phyloP scores from a whole-genome alignment of 2,113 vertebrate species.

The Psephotus haematonotus region DNA sequence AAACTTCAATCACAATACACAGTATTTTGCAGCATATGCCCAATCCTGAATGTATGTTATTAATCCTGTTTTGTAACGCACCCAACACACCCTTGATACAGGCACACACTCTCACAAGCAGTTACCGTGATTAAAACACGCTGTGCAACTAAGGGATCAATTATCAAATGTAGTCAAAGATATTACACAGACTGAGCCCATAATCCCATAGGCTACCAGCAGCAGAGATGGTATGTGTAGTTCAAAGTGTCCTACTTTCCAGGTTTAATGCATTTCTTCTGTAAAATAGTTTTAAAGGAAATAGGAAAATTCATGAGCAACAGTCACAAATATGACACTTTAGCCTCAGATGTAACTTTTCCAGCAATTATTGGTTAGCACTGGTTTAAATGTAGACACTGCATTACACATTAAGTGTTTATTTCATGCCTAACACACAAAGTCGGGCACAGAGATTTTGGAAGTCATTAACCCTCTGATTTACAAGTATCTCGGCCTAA shows the following conservation, averaged over 20 bases:
- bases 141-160: background rate
- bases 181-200: background rate
- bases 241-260: conserved; percentile 5
- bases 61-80: background rate
- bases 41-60: background rate
- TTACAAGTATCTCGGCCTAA: background rate
- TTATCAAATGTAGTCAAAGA: background rate
- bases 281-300: background rate
- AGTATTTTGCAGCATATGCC: background rate
- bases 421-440: background rate
- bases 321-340: background rate
- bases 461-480: background rate
- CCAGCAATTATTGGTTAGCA: background rate
- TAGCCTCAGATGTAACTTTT: background rate
- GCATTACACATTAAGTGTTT: background rate
- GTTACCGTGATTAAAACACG: background rate
- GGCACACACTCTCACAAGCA: background rate
- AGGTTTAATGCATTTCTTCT: background rate
- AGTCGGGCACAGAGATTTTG: background rate
- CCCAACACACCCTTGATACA: background rate
- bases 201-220: conserved; percentile 11
- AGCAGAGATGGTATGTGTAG: background rate
- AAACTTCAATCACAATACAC: background rate
- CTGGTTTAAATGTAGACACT: background rate
- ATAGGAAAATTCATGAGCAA: conserved; percentile 1